phyloP scores from a whole-genome alignment of 2,113 vertebrate genomes.

The Leptobrachium leishanense region DNA sequence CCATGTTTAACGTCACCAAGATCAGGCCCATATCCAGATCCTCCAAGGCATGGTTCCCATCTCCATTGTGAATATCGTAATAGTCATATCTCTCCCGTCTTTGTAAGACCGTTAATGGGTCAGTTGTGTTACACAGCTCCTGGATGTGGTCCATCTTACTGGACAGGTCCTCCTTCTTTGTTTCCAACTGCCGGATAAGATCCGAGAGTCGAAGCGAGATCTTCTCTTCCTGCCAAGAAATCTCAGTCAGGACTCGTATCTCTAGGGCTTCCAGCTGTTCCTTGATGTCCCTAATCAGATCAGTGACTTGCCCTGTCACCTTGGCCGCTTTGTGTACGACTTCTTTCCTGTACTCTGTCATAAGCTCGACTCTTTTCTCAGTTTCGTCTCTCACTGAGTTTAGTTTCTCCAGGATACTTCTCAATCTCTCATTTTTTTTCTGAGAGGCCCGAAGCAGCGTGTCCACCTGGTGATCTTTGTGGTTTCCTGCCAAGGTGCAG shows the following conservation, averaged over 20 bases:
- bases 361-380: neutral
- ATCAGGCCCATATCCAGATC: conserved; percentile 25
- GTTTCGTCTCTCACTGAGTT: neutral
- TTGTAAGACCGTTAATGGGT: conserved; percentile 23
- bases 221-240: conserved; percentile 6
- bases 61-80: too few species aligned
- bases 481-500: neutral
- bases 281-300: too few species aligned
- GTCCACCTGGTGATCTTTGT: conserved; percentile 8
- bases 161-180: conserved; percentile 26
- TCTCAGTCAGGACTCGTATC: conserved; percentile 3
- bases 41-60: neutral
- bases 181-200: conserved; percentile 26
- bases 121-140: conserved; percentile 23
- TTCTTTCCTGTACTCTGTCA: neutral
- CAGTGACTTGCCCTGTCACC: neutral
- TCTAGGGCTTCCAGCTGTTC: neutral
- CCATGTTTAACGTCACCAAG: conserved; percentile 5
- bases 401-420: neutral
- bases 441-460: neutral
- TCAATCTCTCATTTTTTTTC: conserved; percentile 20
- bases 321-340: neutral
- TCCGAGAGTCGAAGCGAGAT: neutral
- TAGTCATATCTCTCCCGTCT: neutral
- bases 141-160: conserved; percentile 18